Percentiles rank a stretch among this genome's conserved stretches.
These are phyloP conservation scores for Callionymus lyra DNA, from an alignment of 2,113 vertebrate genomes.

Conservation along the genomic window DNA sequence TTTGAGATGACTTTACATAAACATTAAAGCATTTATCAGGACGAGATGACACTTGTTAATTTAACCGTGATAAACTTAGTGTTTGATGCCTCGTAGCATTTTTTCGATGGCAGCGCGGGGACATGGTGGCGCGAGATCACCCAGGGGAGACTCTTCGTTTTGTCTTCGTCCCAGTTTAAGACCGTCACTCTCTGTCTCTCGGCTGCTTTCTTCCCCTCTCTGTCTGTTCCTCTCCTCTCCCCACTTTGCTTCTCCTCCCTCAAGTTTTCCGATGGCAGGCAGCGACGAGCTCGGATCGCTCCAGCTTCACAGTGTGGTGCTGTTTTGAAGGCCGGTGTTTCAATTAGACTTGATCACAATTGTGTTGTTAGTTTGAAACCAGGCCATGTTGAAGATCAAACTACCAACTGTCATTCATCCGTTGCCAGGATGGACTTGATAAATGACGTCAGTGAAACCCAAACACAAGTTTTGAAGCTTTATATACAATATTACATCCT, in stretches of 20 bases:
- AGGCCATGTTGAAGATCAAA: too few species aligned
- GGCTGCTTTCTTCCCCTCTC: slow-evolving; percentile 13
- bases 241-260: slow-evolving; percentile 47
- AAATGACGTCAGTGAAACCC: too few species aligned
- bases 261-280: slow-evolving; percentile 38
- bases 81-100: slow-evolving; percentile 63
- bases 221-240: slow-evolving; percentile 25
- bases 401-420: too few species aligned
- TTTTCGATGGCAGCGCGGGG: slow-evolving; percentile 49
- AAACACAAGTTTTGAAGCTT: too few species aligned
- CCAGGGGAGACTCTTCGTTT: slow-evolving; percentile 54
- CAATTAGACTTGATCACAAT: slow-evolving; percentile 28
- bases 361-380: too few species aligned
- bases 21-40: slow-evolving; percentile 67
- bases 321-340: slow-evolving; percentile 10
- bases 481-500: too few species aligned
- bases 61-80: slow-evolving; percentile 64
- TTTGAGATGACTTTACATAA: slow-evolving; percentile 61
- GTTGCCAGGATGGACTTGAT: too few species aligned
- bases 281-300: slow-evolving; percentile 10
- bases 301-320: slow-evolving; percentile 18
- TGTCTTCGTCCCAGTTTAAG: slow-evolving; percentile 63
- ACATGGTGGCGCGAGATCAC: slow-evolving; percentile 45
- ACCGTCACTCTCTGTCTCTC: slow-evolving; percentile 37
- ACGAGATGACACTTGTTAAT: slow-evolving; percentile 69